Conservation (phyloP, 2,797 vertebrate genomes). For the Taenioides sp. region DNA sequence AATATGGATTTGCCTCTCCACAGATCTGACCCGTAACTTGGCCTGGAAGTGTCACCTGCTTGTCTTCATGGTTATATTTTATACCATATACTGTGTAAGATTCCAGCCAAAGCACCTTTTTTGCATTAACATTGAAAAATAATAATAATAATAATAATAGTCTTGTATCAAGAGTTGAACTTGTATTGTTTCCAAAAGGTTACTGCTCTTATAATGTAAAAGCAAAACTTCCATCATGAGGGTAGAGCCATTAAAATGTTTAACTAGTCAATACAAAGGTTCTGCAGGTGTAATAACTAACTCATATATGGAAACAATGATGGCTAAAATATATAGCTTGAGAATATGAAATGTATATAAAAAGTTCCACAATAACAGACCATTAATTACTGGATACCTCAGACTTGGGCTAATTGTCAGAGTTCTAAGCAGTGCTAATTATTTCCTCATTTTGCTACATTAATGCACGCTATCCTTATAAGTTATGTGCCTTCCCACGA, state of each 20-base stretch:
- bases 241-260: neutral
- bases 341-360: slow-evolving; percentile 7
- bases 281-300: neutral
- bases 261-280: neutral
- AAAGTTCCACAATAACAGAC: slow-evolving; percentile 40
- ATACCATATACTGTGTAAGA: too few species aligned
- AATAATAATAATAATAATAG: too few species aligned
- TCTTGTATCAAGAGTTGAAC: neutral
- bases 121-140: neutral
- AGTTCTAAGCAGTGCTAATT: slow-evolving; percentile 59
- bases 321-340: neutral
- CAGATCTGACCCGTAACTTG: too few species aligned
- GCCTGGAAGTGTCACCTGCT: too few species aligned
- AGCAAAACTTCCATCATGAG: neutral
- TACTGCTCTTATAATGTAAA: neutral
- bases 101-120: too few species aligned
- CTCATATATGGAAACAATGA: neutral
- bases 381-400: slow-evolving; percentile 52
- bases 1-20: too few species aligned
- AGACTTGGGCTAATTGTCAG: slow-evolving; percentile 49
- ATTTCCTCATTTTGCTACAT: slow-evolving; percentile 49
- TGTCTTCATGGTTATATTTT: too few species aligned
- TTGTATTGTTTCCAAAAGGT: neutral
- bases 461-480: slow-evolving; percentile 34
- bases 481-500: slow-evolving; percentile 34